These are phyloP conservation scores for Troides oblongomaculatus DNA, from an alignment of 2,888 invertebrate species.

Conservation along the genomic window DNA sequence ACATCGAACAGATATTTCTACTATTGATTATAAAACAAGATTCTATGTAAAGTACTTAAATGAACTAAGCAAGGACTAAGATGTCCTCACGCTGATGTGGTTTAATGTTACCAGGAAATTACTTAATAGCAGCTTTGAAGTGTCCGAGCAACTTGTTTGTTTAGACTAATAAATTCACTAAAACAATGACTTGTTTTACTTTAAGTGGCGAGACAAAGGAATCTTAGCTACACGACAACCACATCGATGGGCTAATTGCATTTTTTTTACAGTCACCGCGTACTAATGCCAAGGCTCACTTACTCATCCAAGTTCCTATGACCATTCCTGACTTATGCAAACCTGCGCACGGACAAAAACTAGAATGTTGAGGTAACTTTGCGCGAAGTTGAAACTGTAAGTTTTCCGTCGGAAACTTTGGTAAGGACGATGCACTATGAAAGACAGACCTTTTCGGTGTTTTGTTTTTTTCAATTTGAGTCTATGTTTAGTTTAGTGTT, in stretches of 20 bases:
- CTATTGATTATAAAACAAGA: background rate
- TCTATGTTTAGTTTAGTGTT: conserved; percentile 31
- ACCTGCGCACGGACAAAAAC: conserved; percentile 64
- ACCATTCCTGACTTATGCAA: conserved; percentile 72
- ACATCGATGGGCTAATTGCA: conserved; percentile 70
- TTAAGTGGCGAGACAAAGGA: conserved; percentile 72
- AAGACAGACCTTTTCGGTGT: conserved; percentile 57
- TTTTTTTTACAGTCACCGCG: conserved; percentile 66
- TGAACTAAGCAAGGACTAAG: conserved; percentile 3
- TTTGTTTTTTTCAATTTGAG: conserved; percentile 35
- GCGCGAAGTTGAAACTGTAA: conserved; percentile 47
- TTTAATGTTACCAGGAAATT: conserved; percentile 48
- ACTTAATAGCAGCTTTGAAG: conserved; percentile 33
- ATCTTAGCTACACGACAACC: conserved; percentile 62
- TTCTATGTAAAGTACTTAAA: background rate
- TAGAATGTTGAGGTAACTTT: conserved; percentile 59
- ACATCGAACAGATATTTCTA: no score
- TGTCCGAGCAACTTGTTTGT: conserved; percentile 49
- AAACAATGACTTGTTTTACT: conserved; percentile 69
- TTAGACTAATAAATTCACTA: conserved; percentile 63
- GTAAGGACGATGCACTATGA: conserved; percentile 52
- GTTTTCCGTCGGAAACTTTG: conserved; percentile 26
- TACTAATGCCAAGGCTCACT: conserved; percentile 75
- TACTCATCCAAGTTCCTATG: conserved; percentile 73
- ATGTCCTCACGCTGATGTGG: conserved; percentile 2